These are phyloP conservation scores for Campoletis raptor DNA, from an alignment of 2,888 invertebrate species.

Conservation along the genomic window DNA sequence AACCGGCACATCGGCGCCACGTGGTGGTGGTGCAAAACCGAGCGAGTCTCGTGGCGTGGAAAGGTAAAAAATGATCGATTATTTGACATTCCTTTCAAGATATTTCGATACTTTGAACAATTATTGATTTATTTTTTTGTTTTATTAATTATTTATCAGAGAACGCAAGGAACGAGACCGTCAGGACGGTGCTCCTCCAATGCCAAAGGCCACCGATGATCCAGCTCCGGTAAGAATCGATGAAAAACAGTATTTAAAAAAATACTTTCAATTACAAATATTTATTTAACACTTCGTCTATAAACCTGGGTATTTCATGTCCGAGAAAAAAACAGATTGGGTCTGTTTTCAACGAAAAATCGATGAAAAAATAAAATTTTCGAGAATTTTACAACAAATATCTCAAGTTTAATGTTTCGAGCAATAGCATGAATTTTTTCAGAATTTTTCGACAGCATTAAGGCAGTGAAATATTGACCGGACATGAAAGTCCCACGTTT, in stretches of 20 bases:
- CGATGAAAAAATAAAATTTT: too few species aligned
- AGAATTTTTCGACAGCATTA: too few species aligned
- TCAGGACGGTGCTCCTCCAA: conserved; percentile 84
- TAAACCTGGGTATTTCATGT: too few species aligned
- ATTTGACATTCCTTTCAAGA: background rate
- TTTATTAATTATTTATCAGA: conserved; percentile 62
- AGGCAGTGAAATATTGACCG: too few species aligned
- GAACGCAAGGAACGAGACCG: conserved; percentile 77
- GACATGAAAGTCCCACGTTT: too few species aligned
- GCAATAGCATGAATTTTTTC: too few species aligned
- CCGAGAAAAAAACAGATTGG: too few species aligned
- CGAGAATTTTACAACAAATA: too few species aligned
- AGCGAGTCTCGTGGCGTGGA: conserved; percentile 76
- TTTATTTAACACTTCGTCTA: too few species aligned
- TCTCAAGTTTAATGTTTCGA: too few species aligned
- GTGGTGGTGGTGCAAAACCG: conserved; percentile 66
- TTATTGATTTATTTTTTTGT: background rate
- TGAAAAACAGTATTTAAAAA: background rate
- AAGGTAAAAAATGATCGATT: conserved; percentile 70
- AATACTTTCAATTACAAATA: background rate
- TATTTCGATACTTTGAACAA: background rate
- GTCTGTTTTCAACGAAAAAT: too few species aligned
- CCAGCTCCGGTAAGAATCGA: conserved; percentile 89
- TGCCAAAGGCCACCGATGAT: conserved; percentile 91
- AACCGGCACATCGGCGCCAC: conserved; percentile 71